phyloP scores from a whole-genome alignment of 2,113 vertebrate species.

The Chrysemys picta region DNA sequence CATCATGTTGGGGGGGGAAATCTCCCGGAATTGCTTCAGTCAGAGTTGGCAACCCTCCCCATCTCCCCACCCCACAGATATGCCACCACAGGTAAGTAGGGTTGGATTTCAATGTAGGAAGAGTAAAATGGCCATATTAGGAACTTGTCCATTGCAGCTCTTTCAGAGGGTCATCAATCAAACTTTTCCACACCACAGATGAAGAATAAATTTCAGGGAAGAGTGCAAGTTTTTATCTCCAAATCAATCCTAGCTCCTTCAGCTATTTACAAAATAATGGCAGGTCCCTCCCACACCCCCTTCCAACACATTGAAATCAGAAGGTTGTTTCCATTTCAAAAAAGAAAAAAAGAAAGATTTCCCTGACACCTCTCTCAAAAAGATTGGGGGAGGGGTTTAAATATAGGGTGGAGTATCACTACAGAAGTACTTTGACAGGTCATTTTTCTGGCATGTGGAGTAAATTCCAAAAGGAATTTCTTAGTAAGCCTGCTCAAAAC shows the following conservation, averaged over 20 bases:
- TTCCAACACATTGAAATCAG: not conserved
- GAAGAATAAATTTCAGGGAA: not conserved
- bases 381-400: not conserved
- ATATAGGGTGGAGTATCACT: not conserved
- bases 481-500: not conserved
- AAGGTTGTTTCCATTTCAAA: fast-evolving
- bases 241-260: not conserved
- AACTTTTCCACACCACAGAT: not conserved
- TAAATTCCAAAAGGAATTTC: not conserved
- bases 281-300: not conserved
- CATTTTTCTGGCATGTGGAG: not conserved
- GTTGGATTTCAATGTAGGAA: not conserved
- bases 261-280: not conserved
- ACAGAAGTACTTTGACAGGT: not conserved
- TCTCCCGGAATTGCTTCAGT: no score
- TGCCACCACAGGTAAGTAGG: not conserved
- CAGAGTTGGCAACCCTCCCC: no score
- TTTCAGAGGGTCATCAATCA: not conserved
- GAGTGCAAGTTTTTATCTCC: fast-evolving
- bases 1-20: no score
- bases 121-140: not conserved
- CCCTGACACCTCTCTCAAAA: not conserved
- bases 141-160: not conserved
- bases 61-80: fast-evolving
- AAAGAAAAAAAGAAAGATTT: not conserved